These are phyloP conservation scores for Antheraea mylitta DNA, from an alignment of 1,140 invertebrate genomes.

Conservation along the genomic window DNA sequence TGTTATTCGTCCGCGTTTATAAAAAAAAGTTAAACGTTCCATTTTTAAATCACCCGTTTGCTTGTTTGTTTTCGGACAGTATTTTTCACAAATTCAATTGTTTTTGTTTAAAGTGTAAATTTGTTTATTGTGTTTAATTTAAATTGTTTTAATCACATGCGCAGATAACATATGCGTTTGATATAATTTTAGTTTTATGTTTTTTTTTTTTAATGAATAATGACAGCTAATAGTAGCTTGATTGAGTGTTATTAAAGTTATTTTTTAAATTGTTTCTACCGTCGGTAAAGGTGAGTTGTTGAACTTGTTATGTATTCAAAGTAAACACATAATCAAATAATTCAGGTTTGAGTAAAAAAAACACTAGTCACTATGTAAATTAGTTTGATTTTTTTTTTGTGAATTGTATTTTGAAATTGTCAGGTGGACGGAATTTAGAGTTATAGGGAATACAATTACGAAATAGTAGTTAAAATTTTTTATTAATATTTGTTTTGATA, in stretches of 20 bases:
- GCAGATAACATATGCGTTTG: not conserved
- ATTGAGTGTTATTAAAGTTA: conserved; percentile 1
- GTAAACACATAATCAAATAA: no score
- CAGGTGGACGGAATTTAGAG: no score
- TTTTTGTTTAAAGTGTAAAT: not conserved
- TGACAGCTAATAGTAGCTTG: not conserved
- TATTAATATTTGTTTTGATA: no score
- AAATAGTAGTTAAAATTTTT: no score
- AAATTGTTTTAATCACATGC: not conserved
- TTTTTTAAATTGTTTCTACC: not conserved
- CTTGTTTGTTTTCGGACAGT: not conserved
- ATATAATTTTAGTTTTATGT: not conserved
- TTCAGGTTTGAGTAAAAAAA: no score
- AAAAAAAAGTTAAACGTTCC: not conserved
- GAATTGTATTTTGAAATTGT: no score
- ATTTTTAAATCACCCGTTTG: not conserved
- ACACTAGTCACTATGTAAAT: no score
- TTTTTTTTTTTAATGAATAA: not conserved
- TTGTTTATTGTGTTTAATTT: not conserved
- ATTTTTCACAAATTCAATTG: not conserved
- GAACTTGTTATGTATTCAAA: not conserved
- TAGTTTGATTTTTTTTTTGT: no score
- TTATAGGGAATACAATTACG: no score
- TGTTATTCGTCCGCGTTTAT: not conserved
- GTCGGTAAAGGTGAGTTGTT: not conserved